Base-by-base conservation (phyloP, 1,140 invertebrate genomes). In the Ceratitis capitata region DNA sequence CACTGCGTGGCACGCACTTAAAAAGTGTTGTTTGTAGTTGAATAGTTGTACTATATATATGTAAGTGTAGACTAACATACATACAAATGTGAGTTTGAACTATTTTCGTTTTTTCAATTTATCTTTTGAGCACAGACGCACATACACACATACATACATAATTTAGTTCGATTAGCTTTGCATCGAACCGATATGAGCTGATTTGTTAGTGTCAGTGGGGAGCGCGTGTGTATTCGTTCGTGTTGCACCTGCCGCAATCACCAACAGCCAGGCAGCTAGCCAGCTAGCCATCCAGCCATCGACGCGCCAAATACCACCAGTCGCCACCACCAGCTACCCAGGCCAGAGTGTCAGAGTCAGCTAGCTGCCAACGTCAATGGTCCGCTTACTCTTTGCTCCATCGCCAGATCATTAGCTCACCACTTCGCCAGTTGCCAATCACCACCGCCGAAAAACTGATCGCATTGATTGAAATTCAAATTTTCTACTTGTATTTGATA, bases 401-500 rank as follows among this genome's bases (percentile, higher is more conserved):
- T n/a, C n/a, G n/a, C n/a, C n/a, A n/a, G n/a, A n/a, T n/a, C n/a
- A n/a, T n/a, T n/a, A n/a, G n/a, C n/a, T n/a, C n/a, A n/a, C n/a
- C n/a, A n/a, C n/a, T 23, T 78, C 32, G 69, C 69, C 69, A 45
- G 69, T 78, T 78, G 39, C 69, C 69, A 78, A 78, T 78, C 69
- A 78, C 35, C 35, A n/a, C n/a, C n/a, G n/a, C n/a, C 69, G 10
- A 78, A 78, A 78, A 78, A n/a, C n/a, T 78, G 69, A 78, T 78
- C 69, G 69, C n/a, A 78, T 78, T 78, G 69, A 78, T 78, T 78
- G 69, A 78, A 78, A 78, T 78, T 78, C 39, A 78, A 78, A 78
- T 78, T 78, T 78, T 78, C 69, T 39, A 26, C 69, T 78, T 16
- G 39, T 39, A 78, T 78, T 78, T 78, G 69, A 78, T 78, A 78